Percentiles rank a stretch among this genome's conserved stretches.
phyloP scores from a whole-genome alignment of 2,888 invertebrate species.

The Xanthostigma xanthostigma region DNA sequence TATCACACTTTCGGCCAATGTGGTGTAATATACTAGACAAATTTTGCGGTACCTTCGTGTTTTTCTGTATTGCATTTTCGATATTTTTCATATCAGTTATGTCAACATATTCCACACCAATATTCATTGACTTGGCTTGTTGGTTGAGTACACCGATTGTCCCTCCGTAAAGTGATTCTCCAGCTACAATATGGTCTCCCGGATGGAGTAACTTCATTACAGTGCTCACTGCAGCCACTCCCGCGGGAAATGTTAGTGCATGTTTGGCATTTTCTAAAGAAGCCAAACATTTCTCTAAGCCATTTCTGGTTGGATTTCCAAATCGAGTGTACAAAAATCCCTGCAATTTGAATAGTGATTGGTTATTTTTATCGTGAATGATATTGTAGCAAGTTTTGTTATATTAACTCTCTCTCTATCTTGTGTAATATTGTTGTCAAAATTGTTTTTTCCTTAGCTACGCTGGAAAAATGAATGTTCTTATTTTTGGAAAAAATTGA shows the following conservation, averaged over 20 bases:
- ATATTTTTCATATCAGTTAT: slow-evolving; percentile 47
- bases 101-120: slow-evolving; percentile 59
- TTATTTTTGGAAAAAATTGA: too few relatives aligned
- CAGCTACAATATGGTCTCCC: slow-evolving; percentile 75
- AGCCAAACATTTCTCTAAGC: slow-evolving; percentile 71
- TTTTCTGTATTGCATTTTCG: slow-evolving; percentile 29
- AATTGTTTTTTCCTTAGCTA: too few relatives aligned
- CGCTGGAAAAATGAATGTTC: too few relatives aligned
- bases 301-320: slow-evolving; percentile 78
- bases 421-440: too few relatives aligned
- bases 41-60: too few relatives aligned
- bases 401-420: too few relatives aligned
- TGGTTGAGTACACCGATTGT: slow-evolving; percentile 50
- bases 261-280: slow-evolving; percentile 71
- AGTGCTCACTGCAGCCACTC: slow-evolving; percentile 64
- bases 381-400: too few relatives aligned
- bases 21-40: too few relatives aligned
- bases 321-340: slow-evolving; percentile 77
- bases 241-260: slow-evolving; percentile 66
- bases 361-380: too few relatives aligned
- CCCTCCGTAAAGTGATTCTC: slow-evolving; percentile 85
- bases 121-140: slow-evolving; percentile 36
- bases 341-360: slow-evolving; percentile 27
- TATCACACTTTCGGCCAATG: too few relatives aligned
- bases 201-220: slow-evolving; percentile 51